Conservation (phyloP, 2,797 vertebrate genomes). For the Myotis pilosus region DNA sequence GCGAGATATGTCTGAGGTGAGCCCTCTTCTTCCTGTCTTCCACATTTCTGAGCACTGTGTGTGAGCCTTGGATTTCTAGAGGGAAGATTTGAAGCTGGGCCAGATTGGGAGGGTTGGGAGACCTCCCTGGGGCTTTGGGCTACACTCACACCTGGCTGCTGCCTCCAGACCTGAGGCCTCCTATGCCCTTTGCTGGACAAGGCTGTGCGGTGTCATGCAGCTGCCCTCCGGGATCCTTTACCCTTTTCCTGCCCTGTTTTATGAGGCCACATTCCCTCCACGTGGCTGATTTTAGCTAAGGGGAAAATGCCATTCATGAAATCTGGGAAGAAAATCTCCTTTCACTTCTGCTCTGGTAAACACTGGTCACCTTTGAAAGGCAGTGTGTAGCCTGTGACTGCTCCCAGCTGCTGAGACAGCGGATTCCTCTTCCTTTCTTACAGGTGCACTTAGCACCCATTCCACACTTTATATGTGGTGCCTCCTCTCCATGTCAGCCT, state of each 20-base stretch:
- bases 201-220: neutral
- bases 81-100: neutral
- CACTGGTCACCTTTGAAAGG: neutral
- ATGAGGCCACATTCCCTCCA: too few species aligned
- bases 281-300: neutral
- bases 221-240: neutral
- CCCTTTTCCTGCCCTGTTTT: neutral
- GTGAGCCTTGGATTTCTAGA: neutral
- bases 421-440: neutral
- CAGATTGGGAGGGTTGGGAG: too few species aligned
- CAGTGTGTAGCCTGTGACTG: too few species aligned
- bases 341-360: too few species aligned
- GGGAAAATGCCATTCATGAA: too few species aligned
- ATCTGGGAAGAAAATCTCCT: neutral
- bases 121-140: too few species aligned
- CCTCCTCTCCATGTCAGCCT: neutral
- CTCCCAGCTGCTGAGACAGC: accelerated
- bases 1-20: conserved; percentile 99
- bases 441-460: neutral
- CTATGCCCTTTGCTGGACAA: neutral
- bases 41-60: accelerated
- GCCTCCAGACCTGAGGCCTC: neutral
- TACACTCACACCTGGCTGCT: neutral
- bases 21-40: neutral
- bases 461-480: neutral